phyloP scores from a whole-genome alignment of 2,113 vertebrate species.

The Ailurus styani region DNA sequence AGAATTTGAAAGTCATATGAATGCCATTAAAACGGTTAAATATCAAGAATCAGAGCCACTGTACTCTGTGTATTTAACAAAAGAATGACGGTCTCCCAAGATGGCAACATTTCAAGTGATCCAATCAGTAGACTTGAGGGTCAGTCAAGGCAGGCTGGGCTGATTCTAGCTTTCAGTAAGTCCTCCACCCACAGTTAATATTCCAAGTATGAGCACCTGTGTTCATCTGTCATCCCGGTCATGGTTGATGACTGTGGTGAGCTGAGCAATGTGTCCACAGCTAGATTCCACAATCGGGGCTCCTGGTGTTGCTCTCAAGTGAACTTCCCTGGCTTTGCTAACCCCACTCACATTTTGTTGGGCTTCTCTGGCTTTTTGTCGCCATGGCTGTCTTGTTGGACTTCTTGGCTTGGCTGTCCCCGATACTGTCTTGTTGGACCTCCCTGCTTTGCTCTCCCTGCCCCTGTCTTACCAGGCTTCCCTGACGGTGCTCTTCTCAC shows the following conservation, averaged over 20 bases:
- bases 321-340: not conserved
- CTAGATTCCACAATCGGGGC: no score
- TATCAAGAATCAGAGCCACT: fast-evolving
- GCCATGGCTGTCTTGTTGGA: not conserved
- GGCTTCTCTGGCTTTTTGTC: not conserved
- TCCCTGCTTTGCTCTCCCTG: no score
- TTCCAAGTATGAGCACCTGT: not conserved
- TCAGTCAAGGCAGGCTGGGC: no score
- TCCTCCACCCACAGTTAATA: not conserved
- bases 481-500: not conserved
- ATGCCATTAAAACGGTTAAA: fast-evolving
- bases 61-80: not conserved
- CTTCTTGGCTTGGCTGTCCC: not conserved
- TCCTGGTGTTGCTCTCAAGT: fast-evolving
- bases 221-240: not conserved
- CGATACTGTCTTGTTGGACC: no score
- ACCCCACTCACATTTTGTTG: fast-evolving
- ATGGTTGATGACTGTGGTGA: not conserved
- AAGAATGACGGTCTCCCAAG: fast-evolving
- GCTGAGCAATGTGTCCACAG: fast-evolving
- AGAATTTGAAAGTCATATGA: not conserved
- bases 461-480: no score
- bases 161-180: not conserved
- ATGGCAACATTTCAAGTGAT: not conserved
- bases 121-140: fast-evolving